Base-by-base conservation (phyloP, 2,797 vertebrate species). In the Orientallactaga sibirica region DNA sequence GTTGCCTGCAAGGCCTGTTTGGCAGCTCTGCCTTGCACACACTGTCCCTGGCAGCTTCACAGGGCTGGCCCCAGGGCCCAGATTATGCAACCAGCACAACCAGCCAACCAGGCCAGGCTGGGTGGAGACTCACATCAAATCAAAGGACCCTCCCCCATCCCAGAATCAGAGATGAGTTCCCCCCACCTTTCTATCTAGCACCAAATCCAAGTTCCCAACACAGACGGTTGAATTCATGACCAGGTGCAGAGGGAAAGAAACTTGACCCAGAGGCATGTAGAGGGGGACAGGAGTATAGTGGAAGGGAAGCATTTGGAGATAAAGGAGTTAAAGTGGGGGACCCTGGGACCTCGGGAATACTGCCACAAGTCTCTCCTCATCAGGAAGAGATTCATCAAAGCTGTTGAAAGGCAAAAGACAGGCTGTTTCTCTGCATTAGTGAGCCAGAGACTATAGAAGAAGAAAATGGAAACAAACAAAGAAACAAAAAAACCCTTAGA, bases 1-100 rank as follows among this genome's bases (percentile, higher is more conserved):
- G 93, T 95, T 83, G 92, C 92, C 85, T 93, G 96, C 80, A 91
- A 96, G 94, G 95, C 96, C 94, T 94, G 95, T 97, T 92, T 96
- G 95, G 96, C 97, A 96, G 97, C 93, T 95, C 94, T 93, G 94
- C 92, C 77, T 89, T 0, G 79, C 94, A 94, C 93, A 94, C 92
- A 74, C 88, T 94, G 77, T 93, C 93, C 95, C 97, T 96, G 95
- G 92, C 95, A 95, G 87, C 93, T 78, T 94, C 93, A 67, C 77
- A 76, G 95, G 85, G 88, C 91, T 92, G 96, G 96, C 96, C 95
- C 90, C 92, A 67, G 95, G 96, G 96, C 88, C 95, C 86, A 79
- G 93, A 95, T 95, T 97, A 97, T 95, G 97, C 96, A 97, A 97
- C 67, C 77, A 55, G 92, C 78, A 92, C 73, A 92, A 79, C 80